Evolutionary conservation across 2,888 invertebrate genomes (phyloP).

Genomic region (Resseliella maxima): DNA sequence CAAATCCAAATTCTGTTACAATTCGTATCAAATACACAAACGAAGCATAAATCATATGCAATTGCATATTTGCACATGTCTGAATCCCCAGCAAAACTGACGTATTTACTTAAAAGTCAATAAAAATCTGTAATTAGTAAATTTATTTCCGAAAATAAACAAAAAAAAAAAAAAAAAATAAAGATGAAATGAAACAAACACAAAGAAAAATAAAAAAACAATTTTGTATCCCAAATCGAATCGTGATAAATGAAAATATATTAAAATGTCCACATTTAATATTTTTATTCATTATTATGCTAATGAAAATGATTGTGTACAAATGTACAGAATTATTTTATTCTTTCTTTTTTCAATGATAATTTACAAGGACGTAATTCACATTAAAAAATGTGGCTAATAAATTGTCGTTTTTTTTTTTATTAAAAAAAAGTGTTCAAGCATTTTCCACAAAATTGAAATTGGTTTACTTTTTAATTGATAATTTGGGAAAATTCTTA

Average conservation of each 20-base stretch:
- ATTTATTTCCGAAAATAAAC: too few relatives aligned
- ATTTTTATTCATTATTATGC: too few relatives aligned
- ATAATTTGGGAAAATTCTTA: slow-evolving; percentile 48
- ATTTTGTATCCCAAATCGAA: background rate
- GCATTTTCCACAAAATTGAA: background rate
- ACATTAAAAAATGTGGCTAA: background rate
- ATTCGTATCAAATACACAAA: slow-evolving; percentile 78
- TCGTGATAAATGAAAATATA: background rate
- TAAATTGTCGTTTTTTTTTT: background rate
- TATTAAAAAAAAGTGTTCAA: background rate
- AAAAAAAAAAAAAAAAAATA: too few relatives aligned
- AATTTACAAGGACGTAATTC: background rate
- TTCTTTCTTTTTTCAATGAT: background rate
- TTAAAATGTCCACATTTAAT: background rate
- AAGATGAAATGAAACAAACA: too few relatives aligned
- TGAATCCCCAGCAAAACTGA: background rate
- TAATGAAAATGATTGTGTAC: too few relatives aligned
- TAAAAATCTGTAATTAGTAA: too few relatives aligned
- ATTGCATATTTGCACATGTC: too few relatives aligned
- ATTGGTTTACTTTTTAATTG: slow-evolving; percentile 5
- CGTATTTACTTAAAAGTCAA: too few relatives aligned
- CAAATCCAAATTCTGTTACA: slow-evolving; percentile 85
- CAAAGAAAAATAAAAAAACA: too few relatives aligned
- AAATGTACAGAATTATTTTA: too few relatives aligned
- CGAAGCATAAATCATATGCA: slow-evolving; percentile 63